Percentiles rank a stretch among this genome's conserved stretches.
Conservation (phyloP, 2,113 vertebrate species). For the Oreochromis niloticus region DNA sequence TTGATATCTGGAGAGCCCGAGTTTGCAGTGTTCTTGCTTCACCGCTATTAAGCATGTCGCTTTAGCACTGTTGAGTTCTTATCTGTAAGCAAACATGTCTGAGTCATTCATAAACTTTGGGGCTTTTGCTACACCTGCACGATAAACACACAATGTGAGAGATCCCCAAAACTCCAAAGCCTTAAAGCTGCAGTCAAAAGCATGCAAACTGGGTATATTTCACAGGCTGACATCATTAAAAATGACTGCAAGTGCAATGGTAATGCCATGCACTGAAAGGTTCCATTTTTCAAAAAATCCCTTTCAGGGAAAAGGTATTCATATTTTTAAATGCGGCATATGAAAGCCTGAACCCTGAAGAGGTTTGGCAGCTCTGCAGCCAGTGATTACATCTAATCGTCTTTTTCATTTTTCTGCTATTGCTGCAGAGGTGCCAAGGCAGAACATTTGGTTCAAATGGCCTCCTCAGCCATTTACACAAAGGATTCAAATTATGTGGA, state of each 20-base stretch:
- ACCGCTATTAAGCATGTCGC: neutral
- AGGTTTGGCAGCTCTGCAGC: conserved; percentile 63
- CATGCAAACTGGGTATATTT: conserved; percentile 44
- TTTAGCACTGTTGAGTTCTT: neutral
- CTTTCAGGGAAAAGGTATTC: conserved; percentile 54
- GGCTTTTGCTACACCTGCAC: neutral
- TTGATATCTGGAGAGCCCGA: neutral
- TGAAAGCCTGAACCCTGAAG: conserved; percentile 58
- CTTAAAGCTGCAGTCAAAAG: neutral
- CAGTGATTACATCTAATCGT: conserved; percentile 34
- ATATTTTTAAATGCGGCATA: conserved; percentile 42
- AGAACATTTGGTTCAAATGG: conserved; percentile 52
- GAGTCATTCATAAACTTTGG: neutral
- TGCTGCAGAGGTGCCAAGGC: conserved; percentile 60
- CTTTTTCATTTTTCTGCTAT: conserved; percentile 29
- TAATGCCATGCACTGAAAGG: conserved; percentile 62
- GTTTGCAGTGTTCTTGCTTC: neutral
- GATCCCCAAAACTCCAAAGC: neutral
- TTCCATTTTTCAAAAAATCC: conserved; percentile 5
- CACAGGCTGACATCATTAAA: conserved; percentile 8
- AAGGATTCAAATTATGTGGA: conserved; percentile 38
- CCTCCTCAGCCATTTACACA: conserved; percentile 42
- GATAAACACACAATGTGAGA: neutral
- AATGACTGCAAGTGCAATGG: conserved; percentile 59
- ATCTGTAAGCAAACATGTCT: neutral